Conservation (phyloP, 2,113 vertebrate genomes). For the Rhinopomastus cyanomelas region DNA sequence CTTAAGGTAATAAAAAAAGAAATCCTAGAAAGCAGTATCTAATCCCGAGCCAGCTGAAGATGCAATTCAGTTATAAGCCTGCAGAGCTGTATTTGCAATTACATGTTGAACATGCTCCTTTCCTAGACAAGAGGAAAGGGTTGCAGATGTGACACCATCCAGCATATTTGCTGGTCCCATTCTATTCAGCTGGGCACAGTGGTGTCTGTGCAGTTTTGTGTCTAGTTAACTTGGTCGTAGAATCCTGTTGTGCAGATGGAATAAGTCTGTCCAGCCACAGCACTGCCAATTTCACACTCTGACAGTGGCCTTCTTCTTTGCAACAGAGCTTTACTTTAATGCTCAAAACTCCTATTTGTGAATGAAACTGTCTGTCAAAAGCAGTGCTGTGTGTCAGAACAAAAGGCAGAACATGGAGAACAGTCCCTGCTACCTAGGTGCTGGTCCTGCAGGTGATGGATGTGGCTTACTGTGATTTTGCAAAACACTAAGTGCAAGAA, state of each 20-base stretch:
- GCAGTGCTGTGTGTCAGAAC: background rate
- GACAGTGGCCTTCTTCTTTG: background rate
- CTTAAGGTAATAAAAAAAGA: background rate
- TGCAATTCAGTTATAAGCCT: background rate
- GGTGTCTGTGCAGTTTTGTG: background rate
- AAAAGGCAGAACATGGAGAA: background rate
- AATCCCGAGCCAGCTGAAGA: background rate
- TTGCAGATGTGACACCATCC: background rate
- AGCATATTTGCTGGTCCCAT: background rate
- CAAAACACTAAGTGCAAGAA: background rate
- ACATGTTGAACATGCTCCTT: background rate
- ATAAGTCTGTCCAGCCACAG: background rate
- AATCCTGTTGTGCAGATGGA: background rate
- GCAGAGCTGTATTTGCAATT: background rate
- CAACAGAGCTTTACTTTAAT: background rate
- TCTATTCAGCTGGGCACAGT: background rate
- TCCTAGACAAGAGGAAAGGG: background rate
- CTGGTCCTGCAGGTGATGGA: background rate
- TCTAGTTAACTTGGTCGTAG: background rate
- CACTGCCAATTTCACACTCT: background rate
- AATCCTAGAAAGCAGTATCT: background rate
- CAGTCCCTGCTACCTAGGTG: background rate
- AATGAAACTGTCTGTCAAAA: background rate
- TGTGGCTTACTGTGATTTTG: background rate
- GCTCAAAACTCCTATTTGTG: background rate